Evolutionary conservation across 2,113 vertebrate species (phyloP).

Genomic region (Gambusia holbrooki): DNA sequence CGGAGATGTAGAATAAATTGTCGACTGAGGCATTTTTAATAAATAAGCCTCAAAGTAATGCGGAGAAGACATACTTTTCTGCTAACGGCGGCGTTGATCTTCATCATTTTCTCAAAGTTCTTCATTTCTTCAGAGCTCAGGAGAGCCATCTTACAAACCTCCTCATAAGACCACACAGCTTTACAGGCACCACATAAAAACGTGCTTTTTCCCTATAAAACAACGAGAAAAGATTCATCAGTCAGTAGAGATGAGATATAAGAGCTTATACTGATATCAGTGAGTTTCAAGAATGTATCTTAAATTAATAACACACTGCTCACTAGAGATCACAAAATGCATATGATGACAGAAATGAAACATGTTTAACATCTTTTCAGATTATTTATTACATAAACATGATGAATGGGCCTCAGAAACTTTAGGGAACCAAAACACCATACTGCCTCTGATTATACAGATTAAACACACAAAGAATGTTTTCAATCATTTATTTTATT

Average conservation of each 20-base stretch:
- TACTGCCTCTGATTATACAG: too few relatives aligned
- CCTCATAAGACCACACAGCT: slow-evolving; percentile 28
- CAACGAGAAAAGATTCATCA: neutral
- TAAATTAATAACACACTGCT: too few relatives aligned
- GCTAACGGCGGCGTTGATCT: neutral
- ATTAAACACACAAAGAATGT: neutral
- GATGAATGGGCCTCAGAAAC: too few relatives aligned
- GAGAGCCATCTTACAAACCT: slow-evolving; percentile 57
- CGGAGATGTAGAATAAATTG: neutral
- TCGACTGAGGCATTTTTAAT: neutral
- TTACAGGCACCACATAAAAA: slow-evolving; percentile 40
- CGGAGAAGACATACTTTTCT: neutral
- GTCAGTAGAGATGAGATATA: neutral
- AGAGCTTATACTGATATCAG: too few relatives aligned
- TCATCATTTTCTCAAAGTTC: slow-evolving; percentile 21
- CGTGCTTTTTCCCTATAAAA: slow-evolving; percentile 10
- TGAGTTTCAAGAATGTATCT: too few relatives aligned
- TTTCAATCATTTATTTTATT: neutral
- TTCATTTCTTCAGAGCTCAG: slow-evolving; percentile 23
- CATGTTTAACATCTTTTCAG: too few relatives aligned
- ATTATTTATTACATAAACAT: too few relatives aligned
- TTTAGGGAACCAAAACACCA: too few relatives aligned
- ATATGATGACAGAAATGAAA: too few relatives aligned
- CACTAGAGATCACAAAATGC: too few relatives aligned
- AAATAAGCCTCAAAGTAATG: neutral